phyloP scores from a whole-genome alignment of 1,140 invertebrate genomes.

The Brachystomella parvula region DNA sequence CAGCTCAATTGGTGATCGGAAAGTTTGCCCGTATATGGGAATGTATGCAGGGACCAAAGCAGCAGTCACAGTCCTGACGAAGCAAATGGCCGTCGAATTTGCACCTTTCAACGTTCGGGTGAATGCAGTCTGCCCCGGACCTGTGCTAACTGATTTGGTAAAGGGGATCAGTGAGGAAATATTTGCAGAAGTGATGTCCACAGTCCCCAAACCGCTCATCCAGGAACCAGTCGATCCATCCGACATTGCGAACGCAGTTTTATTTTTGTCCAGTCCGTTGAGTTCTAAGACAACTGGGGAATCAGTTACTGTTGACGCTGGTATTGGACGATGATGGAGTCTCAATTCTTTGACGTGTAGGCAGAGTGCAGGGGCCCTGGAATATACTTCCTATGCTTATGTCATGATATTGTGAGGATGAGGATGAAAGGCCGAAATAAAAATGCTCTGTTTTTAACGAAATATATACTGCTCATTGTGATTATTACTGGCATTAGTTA shows the following conservation, averaged over 20 bases:
- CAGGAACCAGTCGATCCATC: background rate
- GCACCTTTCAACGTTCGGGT: slow-evolving; percentile 43
- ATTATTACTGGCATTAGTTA: too few relatives aligned
- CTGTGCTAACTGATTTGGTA: background rate
- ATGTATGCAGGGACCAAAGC: slow-evolving; percentile 44
- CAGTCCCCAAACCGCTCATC: background rate
- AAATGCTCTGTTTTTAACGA: too few relatives aligned
- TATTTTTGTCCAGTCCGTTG: slow-evolving; percentile 11
- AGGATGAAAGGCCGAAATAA: too few relatives aligned
- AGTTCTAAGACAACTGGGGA: background rate
- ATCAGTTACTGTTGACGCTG: background rate
- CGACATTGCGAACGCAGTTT: slow-evolving; percentile 1
- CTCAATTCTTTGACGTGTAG: too few relatives aligned
- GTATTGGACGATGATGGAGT: too few relatives aligned
- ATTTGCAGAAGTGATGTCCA: background rate
- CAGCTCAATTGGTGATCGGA: background rate
- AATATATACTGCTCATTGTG: too few relatives aligned
- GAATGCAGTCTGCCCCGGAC: slow-evolving; percentile 41
- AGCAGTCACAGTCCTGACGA: slow-evolving; percentile 44
- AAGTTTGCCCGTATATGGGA: background rate
- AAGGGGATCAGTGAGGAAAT: background rate
- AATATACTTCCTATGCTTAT: too few relatives aligned
- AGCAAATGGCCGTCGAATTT: slow-evolving; percentile 43
- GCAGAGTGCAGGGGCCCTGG: too few relatives aligned
- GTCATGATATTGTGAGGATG: too few relatives aligned